These are phyloP conservation scores for Onychomys arenicola DNA, from an alignment of 2,797 vertebrate genomes.

Conservation along the genomic window DNA sequence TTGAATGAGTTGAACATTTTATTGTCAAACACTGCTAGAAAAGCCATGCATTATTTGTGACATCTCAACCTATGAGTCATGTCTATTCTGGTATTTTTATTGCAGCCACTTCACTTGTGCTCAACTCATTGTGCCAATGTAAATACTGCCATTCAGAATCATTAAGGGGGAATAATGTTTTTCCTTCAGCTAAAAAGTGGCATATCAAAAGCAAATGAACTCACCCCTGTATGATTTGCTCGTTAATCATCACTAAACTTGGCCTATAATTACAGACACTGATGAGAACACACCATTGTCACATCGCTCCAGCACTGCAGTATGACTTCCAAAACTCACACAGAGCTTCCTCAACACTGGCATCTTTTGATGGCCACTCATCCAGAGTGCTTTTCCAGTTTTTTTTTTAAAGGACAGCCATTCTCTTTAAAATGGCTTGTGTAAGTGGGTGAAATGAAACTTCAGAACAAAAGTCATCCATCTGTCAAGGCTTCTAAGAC, in stretches of 20 bases:
- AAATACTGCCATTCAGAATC: conserved; percentile 83
- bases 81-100: conserved; percentile 67
- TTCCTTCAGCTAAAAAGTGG: conserved; percentile 81
- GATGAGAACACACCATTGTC: conserved; percentile 51
- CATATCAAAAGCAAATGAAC: conserved; percentile 81
- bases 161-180: conserved; percentile 83
- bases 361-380: neutral
- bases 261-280: conserved; percentile 67
- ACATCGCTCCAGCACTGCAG: conserved; percentile 24
- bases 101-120: conserved; percentile 68
- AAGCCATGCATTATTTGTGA: neutral
- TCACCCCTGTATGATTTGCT: conserved; percentile 66
- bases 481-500: neutral
- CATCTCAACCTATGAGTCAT: conserved; percentile 48
- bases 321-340: conserved; percentile 52
- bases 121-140: conserved; percentile 74
- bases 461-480: neutral
- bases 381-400: neutral
- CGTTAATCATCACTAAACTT: conserved; percentile 73
- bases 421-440: conserved; percentile 13
- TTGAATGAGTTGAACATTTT: neutral
- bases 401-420: neutral
- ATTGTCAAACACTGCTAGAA: neutral
- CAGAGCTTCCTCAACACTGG: neutral
- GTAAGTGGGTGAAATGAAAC: neutral